Evolutionary conservation across 2,888 invertebrate species (phyloP).

Genomic region (Amphimallon solstitiale): DNA sequence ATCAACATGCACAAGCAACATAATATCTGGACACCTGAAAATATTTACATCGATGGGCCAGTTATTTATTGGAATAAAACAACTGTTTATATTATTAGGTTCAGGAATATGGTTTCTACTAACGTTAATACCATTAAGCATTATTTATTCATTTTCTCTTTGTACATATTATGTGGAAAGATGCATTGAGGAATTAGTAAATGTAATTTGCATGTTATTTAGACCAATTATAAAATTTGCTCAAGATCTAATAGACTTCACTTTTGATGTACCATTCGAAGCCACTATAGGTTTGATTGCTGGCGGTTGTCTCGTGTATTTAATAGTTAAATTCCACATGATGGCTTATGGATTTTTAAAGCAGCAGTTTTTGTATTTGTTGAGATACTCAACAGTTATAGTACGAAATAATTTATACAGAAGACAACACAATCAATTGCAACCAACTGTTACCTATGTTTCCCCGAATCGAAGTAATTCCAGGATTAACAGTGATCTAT

Average conservation of each 20-base stretch:
- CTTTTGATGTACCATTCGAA: conserved; percentile 56
- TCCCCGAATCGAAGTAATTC: neutral
- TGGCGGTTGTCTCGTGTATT: conserved; percentile 50
- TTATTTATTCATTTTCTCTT: conserved; percentile 45
- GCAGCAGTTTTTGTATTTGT: conserved; percentile 20
- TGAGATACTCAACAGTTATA: neutral
- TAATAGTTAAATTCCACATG: conserved; percentile 52
- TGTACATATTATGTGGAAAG: conserved; percentile 42
- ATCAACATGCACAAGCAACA: neutral
- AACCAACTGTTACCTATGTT: neutral
- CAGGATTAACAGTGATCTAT: conserved; percentile 55
- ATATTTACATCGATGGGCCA: conserved; percentile 40
- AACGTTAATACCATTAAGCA: conserved; percentile 51
- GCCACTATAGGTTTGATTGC: conserved; percentile 52
- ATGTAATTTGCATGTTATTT: conserved; percentile 19
- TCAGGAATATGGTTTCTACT: conserved; percentile 55
- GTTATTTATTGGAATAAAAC: conserved; percentile 48
- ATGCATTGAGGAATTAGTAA: conserved; percentile 38
- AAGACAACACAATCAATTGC: neutral
- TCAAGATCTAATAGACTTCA: conserved; percentile 46
- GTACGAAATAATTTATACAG: neutral
- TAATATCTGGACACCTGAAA: conserved; percentile 35
- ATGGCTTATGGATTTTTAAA: conserved; percentile 44
- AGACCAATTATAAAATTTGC: conserved; percentile 31
- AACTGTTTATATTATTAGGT: conserved; percentile 52